Conservation (phyloP, 2,797 vertebrate genomes). For the Cichlasoma orientale region DNA sequence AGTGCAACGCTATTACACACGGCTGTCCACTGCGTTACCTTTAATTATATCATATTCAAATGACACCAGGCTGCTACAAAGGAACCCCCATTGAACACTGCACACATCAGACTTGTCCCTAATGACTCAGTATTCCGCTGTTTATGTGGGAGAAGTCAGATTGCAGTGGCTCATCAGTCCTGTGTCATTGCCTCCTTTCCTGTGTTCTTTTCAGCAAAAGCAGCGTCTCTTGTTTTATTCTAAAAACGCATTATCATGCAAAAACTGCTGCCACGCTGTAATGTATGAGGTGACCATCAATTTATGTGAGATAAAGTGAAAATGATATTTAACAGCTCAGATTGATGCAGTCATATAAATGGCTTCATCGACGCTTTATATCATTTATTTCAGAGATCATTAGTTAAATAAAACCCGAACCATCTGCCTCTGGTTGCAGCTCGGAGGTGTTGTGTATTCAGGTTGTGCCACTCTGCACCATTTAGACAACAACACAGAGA, state of each 20-base stretch:
- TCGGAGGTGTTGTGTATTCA: constrained; percentile 9
- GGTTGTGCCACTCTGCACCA: constrained; percentile 1
- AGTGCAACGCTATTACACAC: background rate
- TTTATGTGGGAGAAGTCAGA: constrained; percentile 8
- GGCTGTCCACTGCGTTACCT: constrained; percentile 1
- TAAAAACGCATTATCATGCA: constrained; percentile 3
- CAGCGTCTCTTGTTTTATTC: background rate
- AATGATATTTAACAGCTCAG: background rate
- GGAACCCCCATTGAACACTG: background rate
- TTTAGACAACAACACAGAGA: constrained; percentile 7
- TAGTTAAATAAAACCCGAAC: constrained; percentile 1
- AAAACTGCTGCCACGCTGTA: background rate
- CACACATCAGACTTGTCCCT: background rate
- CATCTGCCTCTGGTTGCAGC: constrained; percentile 9
- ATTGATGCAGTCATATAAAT: constrained; percentile 8
- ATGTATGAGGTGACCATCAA: background rate
- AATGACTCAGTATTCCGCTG: background rate
- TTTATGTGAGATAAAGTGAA: background rate
- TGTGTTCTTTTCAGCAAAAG: background rate
- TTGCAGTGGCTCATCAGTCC: constrained; percentile 5
- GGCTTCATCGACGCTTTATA: background rate
- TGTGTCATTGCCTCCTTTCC: background rate
- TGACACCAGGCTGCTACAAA: constrained; percentile 9
- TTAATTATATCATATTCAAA: constrained; percentile 15
- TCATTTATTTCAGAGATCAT: constrained; percentile 5